Evolutionary conservation across 2,888 invertebrate species (phyloP), one percentile per base, ranked within the genome.

Genomic region (Epirrita christyi): DNA sequence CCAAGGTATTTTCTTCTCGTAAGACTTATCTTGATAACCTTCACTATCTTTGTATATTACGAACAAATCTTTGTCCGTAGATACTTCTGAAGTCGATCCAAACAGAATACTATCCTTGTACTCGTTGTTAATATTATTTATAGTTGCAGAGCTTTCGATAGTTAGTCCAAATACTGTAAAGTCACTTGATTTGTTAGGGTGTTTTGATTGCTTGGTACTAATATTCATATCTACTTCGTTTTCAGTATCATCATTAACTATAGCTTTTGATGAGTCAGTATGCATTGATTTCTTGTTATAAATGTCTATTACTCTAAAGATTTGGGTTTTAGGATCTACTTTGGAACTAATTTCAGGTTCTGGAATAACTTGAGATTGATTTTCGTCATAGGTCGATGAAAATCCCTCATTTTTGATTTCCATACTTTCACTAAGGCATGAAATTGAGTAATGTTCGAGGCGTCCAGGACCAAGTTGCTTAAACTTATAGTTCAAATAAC

Each of bases 21-120:
- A 42, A 29, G 60, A 48, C 10, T 54, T 61, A 50, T 70, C 66
- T 10, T 69, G 66, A 13, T 68, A 77, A 41, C 64, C 74, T 54
- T 79, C 76, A 68, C 78, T 83, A 40, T 87, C 86, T 67, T 74
- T 80, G 56, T 83, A 85, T 63, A 88, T 85, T 13, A 85, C 60
- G 68, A 87, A 83, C 47, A 88, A 63, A 66, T 85, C 84, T 64
- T 82, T 80, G 38, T 85, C 78, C 45, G 70, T 67, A 14, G 72
- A 75, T 58, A 70, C 69, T 37, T 40, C 63, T 11, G 73, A 70
- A n/a, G 63, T 55, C 15, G 75, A 72, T 36, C 55, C 66, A 32
- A 67, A 66, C 0, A 64, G 45, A 37, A 64, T 61, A 42, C 37
- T 66, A 14, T 67, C 27, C 36, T 55, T 55, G 21, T 40, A 51